Evolutionary conservation across 1,140 invertebrate genomes (phyloP), one percentile per base, ranked within the genome.

Genomic region (Penaeus chinensis): DNA sequence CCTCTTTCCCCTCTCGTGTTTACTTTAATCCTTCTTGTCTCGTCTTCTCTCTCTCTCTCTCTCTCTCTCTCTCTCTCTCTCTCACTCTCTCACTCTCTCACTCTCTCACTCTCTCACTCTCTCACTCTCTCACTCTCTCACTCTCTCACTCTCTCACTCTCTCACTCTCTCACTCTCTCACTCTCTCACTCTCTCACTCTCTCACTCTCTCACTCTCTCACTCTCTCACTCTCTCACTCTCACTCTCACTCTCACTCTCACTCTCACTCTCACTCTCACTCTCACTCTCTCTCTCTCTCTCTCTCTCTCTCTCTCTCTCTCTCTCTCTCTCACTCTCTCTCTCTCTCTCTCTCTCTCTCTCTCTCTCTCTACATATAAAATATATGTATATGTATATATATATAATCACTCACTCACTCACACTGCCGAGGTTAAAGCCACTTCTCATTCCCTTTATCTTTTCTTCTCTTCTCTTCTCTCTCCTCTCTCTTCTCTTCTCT

Each of bases 361-460:
- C 66, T 71, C 16, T 20, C 66, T 20, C 66, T 71, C 20, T n/a
- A n/a, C n/a, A n/a, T n/a, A n/a, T n/a, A n/a, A n/a, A n/a, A n/a
- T 71, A 71, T 71, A 71, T 71, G 27, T 71, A 71, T 71, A 71
- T 71, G 27, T 71, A 71, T 71, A 71, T 71, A 71, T 71, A 71
- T n/a, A 71, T 71, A 42, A 42, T 42, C 37, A 42, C 37, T 42
- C 37, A 42, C 37, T 42, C 37, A 27, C 24, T 37, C 71, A 32
- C 42, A 18, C 27, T 32, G 16, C 71, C 42, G 71, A 24, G 24
- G 13, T 32, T 19, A 74, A 74, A 37, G 13, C 0, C n/a, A 27
- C 24, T 24, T 74, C 69, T 74, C 20, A 22, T 7, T 32, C 32
- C 16, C 32, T 32, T 16, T 24, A 1, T n/a, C 66, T 3, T 8